Percentiles rank a stretch among this genome's conserved stretches.
phyloP scores from a whole-genome alignment of 2,888 invertebrate species.

The Colletes collaris region DNA sequence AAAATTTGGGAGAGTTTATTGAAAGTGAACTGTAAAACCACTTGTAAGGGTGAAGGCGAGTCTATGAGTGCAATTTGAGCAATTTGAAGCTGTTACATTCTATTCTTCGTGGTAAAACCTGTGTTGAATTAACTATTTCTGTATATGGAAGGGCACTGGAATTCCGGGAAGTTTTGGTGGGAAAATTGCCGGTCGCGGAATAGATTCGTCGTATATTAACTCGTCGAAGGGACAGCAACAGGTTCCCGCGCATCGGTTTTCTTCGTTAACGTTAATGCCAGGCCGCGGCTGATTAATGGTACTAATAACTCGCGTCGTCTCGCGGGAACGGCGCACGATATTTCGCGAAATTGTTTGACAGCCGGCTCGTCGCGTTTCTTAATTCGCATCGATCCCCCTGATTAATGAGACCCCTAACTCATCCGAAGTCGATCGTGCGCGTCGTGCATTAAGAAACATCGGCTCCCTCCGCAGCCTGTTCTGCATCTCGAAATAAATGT shows the following conservation, averaged over 20 bases:
- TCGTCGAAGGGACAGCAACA: slow-evolving; percentile 52
- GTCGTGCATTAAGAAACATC: slow-evolving; percentile 38
- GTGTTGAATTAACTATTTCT: no score
- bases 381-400: slow-evolving; percentile 63
- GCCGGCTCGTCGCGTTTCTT: slow-evolving; percentile 53
- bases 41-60: no score
- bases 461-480: slow-evolving; percentile 23
- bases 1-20: no score
- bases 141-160: no score
- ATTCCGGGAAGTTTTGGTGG: no score
- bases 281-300: slow-evolving; percentile 60
- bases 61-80: no score
- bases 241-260: slow-evolving; percentile 41
- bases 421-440: slow-evolving; percentile 2
- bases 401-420: slow-evolving; percentile 56
- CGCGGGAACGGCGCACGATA: slow-evolving; percentile 34
- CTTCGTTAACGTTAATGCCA: slow-evolving; percentile 56
- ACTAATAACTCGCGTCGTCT: slow-evolving; percentile 56
- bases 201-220: slow-evolving; percentile 21
- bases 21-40: no score
- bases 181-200: no score
- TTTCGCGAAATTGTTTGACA: slow-evolving; percentile 58
- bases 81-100: no score
- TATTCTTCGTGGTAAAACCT: no score
- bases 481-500: slow-evolving; percentile 32